Conservation (phyloP, 2,888 invertebrate genomes). For the Alentia gelatinosa region DNA sequence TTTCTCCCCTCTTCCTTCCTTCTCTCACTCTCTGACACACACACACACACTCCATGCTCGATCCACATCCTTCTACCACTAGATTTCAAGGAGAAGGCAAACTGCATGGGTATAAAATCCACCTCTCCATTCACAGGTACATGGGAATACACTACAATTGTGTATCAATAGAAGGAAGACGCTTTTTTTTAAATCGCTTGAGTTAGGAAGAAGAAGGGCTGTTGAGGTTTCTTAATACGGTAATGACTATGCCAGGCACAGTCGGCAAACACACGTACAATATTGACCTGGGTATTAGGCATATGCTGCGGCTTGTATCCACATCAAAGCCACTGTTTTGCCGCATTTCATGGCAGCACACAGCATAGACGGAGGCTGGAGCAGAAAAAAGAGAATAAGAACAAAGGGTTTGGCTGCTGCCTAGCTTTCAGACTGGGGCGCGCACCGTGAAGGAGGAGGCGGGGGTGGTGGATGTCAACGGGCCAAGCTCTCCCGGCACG, state of each 20-base stretch:
- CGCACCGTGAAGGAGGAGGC: neutral
- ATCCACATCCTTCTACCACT: no score
- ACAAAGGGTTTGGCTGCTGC: conserved; percentile 43
- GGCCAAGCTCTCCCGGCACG: neutral
- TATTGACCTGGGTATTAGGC: conserved; percentile 43
- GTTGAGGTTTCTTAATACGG: conserved; percentile 28
- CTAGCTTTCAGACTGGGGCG: neutral
- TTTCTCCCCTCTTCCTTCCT: no score
- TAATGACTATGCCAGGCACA: conserved; percentile 23
- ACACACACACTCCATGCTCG: neutral
- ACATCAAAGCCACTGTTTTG: conserved; percentile 43
- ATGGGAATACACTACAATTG: neutral
- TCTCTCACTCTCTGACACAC: neutral
- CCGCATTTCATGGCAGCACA: conserved; percentile 25
- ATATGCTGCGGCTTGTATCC: conserved; percentile 33
- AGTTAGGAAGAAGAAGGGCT: neutral
- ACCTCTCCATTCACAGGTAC: neutral
- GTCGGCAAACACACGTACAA: conserved; percentile 26
- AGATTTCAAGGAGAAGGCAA: no score
- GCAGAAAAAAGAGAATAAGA: neutral
- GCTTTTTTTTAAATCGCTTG: neutral
- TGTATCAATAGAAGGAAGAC: neutral
- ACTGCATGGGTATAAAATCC: no score
- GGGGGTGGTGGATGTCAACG: neutral
- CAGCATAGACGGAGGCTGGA: neutral